Evolutionary conservation across 2,888 invertebrate genomes (phyloP).

Genomic region (Automeris io): DNA sequence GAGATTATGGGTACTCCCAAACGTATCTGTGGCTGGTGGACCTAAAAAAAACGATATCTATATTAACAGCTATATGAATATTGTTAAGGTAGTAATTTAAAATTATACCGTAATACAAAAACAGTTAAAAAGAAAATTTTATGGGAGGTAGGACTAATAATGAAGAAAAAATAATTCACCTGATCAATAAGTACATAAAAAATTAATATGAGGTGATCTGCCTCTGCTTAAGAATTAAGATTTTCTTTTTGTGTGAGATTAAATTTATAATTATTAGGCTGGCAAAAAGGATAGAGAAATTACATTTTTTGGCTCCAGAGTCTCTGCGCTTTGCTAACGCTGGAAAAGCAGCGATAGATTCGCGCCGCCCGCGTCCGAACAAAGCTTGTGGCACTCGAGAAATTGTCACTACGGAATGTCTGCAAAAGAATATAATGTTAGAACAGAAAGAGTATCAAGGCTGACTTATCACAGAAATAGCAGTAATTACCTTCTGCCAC

Average conservation of each 20-base stretch:
- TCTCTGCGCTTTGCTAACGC: slow-evolving; percentile 66
- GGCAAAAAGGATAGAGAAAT: slow-evolving; percentile 19
- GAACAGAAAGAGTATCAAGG: not conserved
- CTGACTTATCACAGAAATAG: not conserved
- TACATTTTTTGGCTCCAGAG: slow-evolving; percentile 64
- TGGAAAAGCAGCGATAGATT: slow-evolving; percentile 88
- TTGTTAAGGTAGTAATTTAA: too few relatives aligned
- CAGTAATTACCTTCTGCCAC: slow-evolving; percentile 78
- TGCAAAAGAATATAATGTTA: slow-evolving; percentile 31
- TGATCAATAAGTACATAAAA: too few relatives aligned
- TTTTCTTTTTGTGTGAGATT: not conserved
- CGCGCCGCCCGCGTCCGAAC: slow-evolving; percentile 86
- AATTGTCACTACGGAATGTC: slow-evolving; percentile 92
- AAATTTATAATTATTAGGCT: not conserved
- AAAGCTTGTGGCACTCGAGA: slow-evolving; percentile 86
- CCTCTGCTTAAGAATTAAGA: too few relatives aligned
- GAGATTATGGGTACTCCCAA: slow-evolving; percentile 88
- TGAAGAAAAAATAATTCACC: not conserved
- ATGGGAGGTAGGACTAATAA: too few relatives aligned
- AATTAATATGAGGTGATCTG: too few relatives aligned
- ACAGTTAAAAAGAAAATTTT: too few relatives aligned
- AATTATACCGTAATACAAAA: not conserved
- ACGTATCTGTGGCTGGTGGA: slow-evolving; percentile 82
- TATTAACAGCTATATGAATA: not conserved
- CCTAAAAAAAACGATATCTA: slow-evolving; percentile 46